Evolutionary conservation across 2,797 vertebrate species (phyloP).

Genomic region (Sebastes melanostomus): DNA sequence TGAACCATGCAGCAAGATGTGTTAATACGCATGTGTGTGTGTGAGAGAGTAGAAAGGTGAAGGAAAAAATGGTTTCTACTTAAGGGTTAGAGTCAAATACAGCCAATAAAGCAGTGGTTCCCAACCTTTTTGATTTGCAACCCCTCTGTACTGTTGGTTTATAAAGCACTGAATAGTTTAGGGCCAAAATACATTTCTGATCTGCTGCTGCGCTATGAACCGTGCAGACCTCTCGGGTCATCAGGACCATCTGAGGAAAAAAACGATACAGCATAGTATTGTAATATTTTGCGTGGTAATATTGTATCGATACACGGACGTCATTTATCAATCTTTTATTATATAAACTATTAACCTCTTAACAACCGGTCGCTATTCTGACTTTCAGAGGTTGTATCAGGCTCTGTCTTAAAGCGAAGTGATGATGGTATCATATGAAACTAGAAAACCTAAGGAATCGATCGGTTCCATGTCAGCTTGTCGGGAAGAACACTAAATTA

Average conservation of each 20-base stretch:
- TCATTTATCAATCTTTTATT: too few relatives aligned
- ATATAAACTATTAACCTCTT: too few relatives aligned
- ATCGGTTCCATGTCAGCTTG: too few relatives aligned
- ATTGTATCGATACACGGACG: too few relatives aligned
- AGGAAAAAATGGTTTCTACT: background rate
- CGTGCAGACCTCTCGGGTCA: background rate
- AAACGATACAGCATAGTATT: too few relatives aligned
- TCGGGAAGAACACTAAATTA: too few relatives aligned
- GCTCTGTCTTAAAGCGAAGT: too few relatives aligned
- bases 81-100: background rate
- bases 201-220: background rate
- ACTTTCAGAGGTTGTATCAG: too few relatives aligned
- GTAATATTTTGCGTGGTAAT: too few relatives aligned
- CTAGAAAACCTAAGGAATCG: too few relatives aligned
- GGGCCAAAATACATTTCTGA: background rate
- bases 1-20: slow-evolving; percentile 47
- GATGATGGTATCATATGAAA: too few relatives aligned
- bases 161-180: background rate
- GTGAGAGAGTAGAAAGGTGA: slow-evolving; percentile 5
- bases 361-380: too few relatives aligned
- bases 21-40: background rate
- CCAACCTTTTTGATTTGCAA: background rate
- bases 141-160: background rate
- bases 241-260: background rate
- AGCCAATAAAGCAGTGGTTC: background rate